Evolutionary conservation across 2,113 vertebrate genomes (phyloP), one percentile per base, ranked within the genome.

Genomic region (Collichthys lucidus): DNA sequence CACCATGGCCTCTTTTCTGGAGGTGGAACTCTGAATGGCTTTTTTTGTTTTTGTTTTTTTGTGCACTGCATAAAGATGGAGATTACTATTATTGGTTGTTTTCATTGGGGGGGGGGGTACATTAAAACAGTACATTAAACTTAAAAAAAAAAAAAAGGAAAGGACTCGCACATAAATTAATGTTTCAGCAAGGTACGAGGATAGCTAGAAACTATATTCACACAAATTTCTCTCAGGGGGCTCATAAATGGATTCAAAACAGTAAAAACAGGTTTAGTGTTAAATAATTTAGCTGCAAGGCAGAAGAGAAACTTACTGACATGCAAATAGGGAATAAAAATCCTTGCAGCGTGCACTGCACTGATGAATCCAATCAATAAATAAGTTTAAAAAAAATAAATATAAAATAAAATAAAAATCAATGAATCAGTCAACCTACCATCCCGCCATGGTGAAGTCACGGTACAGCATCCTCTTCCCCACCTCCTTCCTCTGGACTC

Each of bases 401-500:
- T n/a, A n/a, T n/a, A n/a, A n/a, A n/a, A n/a, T n/a, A n/a, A 26
- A 26, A 26, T 26, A 35, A 8, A 40, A 40, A 70, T 63, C 26
- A 71, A 35, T 11, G 3, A 24, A 80, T 74, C 10, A 46, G 8
- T 65, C 46, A 49, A 92, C 98, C 94, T 94, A 99, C 98, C 98
- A 99, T 94, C 98, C 98, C 19, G 96, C 98, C 98, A 99, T 99
- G 82, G 96, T 98, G 93, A 97, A 99, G 93, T 99, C 97, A 60
- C 98, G 95, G 94, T 98, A 99, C 83, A 99, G 95, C 96, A 99
- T 99, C 92, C 95, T 96, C 95, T 98, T 99, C 56, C 98, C 98
- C 80, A 99, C 93, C 84, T 99, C 98, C 88, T 98, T 99, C 79
- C 96, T 96, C 87, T 98, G 98, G 47, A 99, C 96, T 83, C 97